These are phyloP conservation scores for Strix uralensis DNA, from an alignment of 2,113 vertebrate species.

Conservation along the genomic window DNA sequence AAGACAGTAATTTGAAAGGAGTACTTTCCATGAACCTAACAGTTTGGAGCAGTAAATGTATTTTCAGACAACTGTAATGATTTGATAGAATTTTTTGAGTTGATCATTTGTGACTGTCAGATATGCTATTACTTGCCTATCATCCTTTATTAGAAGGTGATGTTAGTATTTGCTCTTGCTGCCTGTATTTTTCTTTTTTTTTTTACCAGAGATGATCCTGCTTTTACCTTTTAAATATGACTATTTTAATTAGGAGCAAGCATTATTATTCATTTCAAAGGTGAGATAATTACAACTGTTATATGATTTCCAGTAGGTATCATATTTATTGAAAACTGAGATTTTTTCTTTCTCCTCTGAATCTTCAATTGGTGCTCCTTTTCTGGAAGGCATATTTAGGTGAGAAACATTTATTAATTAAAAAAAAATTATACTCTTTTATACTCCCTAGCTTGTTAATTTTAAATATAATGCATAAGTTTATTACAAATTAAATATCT, in stretches of 20 bases:
- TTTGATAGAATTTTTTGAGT: neutral
- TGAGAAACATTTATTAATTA: neutral
- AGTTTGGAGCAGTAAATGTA: neutral
- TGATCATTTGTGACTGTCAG: constrained; percentile 16
- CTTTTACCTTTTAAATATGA: neutral
- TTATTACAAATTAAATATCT: neutral
- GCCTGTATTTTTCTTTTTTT: neutral
- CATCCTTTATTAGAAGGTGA: neutral
- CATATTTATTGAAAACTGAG: neutral
- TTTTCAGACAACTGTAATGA: constrained; percentile 10
- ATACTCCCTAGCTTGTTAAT: neutral
- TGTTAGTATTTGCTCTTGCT: neutral
- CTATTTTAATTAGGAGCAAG: neutral
- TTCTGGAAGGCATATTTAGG: neutral
- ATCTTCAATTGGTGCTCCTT: neutral
- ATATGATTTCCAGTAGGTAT: neutral
- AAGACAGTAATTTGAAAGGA: constrained; percentile 10
- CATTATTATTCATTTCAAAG: neutral
- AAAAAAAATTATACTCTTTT: neutral
- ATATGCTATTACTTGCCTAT: neutral
- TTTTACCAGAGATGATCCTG: neutral
- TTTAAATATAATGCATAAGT: neutral
- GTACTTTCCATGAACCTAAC: neutral
- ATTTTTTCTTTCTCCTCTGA: neutral
- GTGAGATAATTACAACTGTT: neutral